phyloP scores from a whole-genome alignment of 1,140 invertebrate genomes.

The Himalopsyche phryganea region DNA sequence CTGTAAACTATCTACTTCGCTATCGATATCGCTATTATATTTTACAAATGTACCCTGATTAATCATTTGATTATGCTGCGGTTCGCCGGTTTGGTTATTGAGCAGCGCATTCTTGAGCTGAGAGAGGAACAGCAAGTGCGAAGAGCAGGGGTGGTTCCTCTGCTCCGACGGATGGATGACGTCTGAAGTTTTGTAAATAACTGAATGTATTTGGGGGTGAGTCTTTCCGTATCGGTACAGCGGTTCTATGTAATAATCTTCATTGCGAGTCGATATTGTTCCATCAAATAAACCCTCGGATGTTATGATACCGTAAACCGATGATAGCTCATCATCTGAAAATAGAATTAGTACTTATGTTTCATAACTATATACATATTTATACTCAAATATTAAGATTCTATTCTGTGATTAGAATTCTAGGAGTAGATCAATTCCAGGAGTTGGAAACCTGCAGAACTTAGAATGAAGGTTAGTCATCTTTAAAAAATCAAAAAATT shows the following conservation, averaged over 20 bases:
- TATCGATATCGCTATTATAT: conserved; percentile 31
- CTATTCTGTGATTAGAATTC: too few relatives aligned
- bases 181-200: conserved; percentile 80
- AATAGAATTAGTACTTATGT: conserved; percentile 33
- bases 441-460: too few relatives aligned
- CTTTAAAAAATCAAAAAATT: too few relatives aligned
- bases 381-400: too few relatives aligned
- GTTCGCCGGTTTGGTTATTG: conserved; percentile 9
- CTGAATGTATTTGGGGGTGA: conserved; percentile 65
- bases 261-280: conserved; percentile 68
- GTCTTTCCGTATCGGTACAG: conserved; percentile 67
- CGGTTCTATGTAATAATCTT: conserved; percentile 86
- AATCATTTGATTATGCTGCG: conserved; percentile 18
- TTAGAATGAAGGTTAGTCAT: too few relatives aligned
- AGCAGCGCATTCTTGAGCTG: conserved; percentile 12
- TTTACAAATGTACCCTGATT: conserved; percentile 38
- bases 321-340: conserved; percentile 79
- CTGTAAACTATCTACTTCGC: conserved; percentile 29
- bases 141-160: conserved; percentile 48
- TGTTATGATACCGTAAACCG: conserved; percentile 82
- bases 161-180: conserved; percentile 62
- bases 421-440: too few relatives aligned
- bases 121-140: conserved; percentile 50
- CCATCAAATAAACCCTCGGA: conserved; percentile 86
- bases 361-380: too few relatives aligned